Evolutionary conservation across 2,113 vertebrate genomes (phyloP), one percentile per base, ranked within the genome.

Genomic region (Hemibagrus wyckioides): DNA sequence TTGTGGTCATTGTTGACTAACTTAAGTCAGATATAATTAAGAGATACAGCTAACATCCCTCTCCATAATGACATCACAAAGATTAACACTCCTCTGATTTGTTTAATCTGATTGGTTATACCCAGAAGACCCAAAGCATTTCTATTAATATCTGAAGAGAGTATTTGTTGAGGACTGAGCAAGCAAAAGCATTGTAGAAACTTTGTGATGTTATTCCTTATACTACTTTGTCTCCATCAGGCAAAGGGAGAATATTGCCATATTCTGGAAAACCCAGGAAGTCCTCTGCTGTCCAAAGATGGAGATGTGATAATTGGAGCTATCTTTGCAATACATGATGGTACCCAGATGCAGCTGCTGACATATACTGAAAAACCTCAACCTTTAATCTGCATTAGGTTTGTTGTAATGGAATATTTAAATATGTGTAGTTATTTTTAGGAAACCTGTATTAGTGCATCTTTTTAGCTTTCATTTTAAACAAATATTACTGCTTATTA

Each of bases 281-380:
- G 90, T 28, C 93, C 94, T 25, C 79, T 94, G 54, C 69, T 95
- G 50, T 93, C 90, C 39, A 93, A 93, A 88, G 82, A 90, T 36
- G 95, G 95, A 82, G 92, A 95, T 52, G 87, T 95, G 30, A 92
- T 88, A 9, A 94, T 95, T 4, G 94, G 94, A 9, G 95, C 92
- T 90, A 92, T 92, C 1, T 95, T 95, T 91, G 93, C 94, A 33
- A 93, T 95, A 67, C 93, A 93, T 87, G 94, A 94, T 89, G 90
- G 90, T 91, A 90, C 93, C 63, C 92, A 87, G 52, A 85, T 89
- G 28, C 92, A 90, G 57, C 28, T 56, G 52, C 84, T 92, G 69
- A 84, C 86, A 56, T 95, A 94, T 75, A 93, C 85, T 85, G 91
- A 91, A 71, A 92, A 91, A 83, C 94, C 93, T 54, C 57, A 89